These are phyloP conservation scores for Oryzias dopingdopingensis DNA, from an alignment of 2,797 vertebrate species.

Conservation along the genomic window DNA sequence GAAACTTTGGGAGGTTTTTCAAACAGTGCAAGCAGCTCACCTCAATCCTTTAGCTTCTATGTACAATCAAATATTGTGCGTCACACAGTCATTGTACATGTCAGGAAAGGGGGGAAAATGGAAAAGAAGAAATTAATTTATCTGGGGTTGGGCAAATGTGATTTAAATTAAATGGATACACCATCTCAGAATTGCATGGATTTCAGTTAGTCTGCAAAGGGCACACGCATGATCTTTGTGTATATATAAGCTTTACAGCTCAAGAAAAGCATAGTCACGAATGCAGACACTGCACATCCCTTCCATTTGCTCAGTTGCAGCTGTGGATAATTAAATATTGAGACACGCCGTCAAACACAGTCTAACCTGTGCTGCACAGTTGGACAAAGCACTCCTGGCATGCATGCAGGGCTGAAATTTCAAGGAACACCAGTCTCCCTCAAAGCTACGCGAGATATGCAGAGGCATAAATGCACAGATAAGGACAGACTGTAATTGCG, in stretches of 20 bases:
- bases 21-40: too few relatives aligned
- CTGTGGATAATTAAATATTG: slow-evolving; percentile 72
- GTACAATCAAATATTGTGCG: slow-evolving; percentile 5
- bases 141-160: too few relatives aligned
- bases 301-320: slow-evolving; percentile 68
- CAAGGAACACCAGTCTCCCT: slow-evolving; percentile 53
- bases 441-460: slow-evolving; percentile 28
- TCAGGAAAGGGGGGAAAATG: too few relatives aligned
- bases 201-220: neutral
- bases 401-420: slow-evolving; percentile 61
- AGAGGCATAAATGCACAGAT: slow-evolving; percentile 18
- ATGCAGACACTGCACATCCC: slow-evolving; percentile 51
- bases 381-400: slow-evolving; percentile 69
- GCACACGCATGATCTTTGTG: neutral
- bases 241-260: slow-evolving; percentile 5
- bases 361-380: slow-evolving; percentile 43
- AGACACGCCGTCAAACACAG: slow-evolving; percentile 63
- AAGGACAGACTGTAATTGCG: slow-evolving; percentile 21
- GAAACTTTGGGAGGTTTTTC: too few relatives aligned
- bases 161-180: too few relatives aligned
- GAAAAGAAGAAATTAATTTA: too few relatives aligned
- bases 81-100: neutral
- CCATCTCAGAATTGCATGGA: slow-evolving; percentile 3
- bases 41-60: too few relatives aligned
- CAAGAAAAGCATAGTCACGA: slow-evolving; percentile 45